Base-by-base conservation (phyloP, 2,113 vertebrate species). In the Dermatemys mawii region DNA sequence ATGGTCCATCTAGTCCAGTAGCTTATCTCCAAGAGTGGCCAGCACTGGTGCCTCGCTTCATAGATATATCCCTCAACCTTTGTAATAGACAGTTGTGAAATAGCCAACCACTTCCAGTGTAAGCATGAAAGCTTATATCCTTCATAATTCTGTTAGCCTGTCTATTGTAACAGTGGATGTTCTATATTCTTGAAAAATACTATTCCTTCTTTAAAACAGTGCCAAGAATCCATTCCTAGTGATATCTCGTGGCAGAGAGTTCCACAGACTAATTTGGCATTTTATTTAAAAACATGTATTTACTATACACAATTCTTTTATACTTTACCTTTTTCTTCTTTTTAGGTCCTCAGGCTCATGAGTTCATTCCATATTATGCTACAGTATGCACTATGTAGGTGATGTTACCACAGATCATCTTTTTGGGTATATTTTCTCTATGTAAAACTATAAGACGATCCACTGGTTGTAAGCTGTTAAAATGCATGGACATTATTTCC, bases 201-300 rank as follows among this genome's bases (percentile, higher is more conserved):
- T 13, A 50, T 2, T 0, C 49, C 46, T 27, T 85, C 2, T 87
- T 91, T 86, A 70, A 94, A 85, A 46, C 1, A 32, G 12, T 44
- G 54, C 51, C 89, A 87, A 67, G 87, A 95, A 92, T 54, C 24
- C 49, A 2, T 0, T 19, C 24, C 79, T 29, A 26, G 2, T 44
- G 14, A 48, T 27, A 87, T 44, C 32, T 26, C 85, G 9, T 24
- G 83, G 44, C 26, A 8, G 27, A 38, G 73, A 94, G 79, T 91
- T 92, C 48, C 78, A 78, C 44, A 84, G 35, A 38, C 80, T 94
- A 81, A 95, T 87, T 26, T 75, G 12, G 93, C 75, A 78, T 75
- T 78, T 50, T 79, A 81, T 29, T 75, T 73, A 78, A 44, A 90
- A 60, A 22, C n/a, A 70, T 67, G 35, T 67, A 8, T 38, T 38